A percentile compares a stretch with the other conserved stretches of the same genome.
Evolutionary conservation across 2,113 vertebrate genomes (phyloP).

Genomic region (Sorex fumeus): DNA sequence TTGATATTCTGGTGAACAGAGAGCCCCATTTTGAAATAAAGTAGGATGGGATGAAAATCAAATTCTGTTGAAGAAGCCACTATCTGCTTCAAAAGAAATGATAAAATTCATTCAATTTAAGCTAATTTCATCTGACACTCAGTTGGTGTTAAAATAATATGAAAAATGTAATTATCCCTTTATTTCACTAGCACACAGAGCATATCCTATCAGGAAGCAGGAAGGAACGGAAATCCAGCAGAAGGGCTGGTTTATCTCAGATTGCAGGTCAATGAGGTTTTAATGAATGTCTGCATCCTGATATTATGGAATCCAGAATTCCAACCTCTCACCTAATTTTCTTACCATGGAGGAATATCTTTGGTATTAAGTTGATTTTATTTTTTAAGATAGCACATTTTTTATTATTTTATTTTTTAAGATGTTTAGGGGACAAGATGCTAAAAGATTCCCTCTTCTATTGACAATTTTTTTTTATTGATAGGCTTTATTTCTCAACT

Average conservation of each 20-base stretch:
- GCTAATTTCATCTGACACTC: constrained; percentile 37
- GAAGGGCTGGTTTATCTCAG: constrained; percentile 17
- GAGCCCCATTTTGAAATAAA: constrained; percentile 34
- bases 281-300: constrained; percentile 1
- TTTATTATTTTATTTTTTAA: neutral
- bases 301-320: neutral
- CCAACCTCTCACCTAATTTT: constrained; percentile 61
- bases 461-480: neutral
- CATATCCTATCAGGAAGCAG: constrained; percentile 47
- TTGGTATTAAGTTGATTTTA: neutral
- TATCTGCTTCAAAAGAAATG: constrained; percentile 39
- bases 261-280: neutral
- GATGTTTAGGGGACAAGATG: neutral
- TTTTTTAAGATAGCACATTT: neutral
- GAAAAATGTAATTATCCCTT: constrained; percentile 12
- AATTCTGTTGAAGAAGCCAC: neutral
- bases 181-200: constrained; percentile 1
- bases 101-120: constrained; percentile 23
- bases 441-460: neutral
- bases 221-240: constrained; percentile 51
- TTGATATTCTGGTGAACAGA: constrained; percentile 55
- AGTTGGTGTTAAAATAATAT: constrained; percentile 45
- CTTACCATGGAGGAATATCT: neutral
- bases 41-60: constrained; percentile 30
- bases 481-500: neutral